phyloP scores from a whole-genome alignment of 2,888 invertebrate species.

The Pyrochroa serraticornis region DNA sequence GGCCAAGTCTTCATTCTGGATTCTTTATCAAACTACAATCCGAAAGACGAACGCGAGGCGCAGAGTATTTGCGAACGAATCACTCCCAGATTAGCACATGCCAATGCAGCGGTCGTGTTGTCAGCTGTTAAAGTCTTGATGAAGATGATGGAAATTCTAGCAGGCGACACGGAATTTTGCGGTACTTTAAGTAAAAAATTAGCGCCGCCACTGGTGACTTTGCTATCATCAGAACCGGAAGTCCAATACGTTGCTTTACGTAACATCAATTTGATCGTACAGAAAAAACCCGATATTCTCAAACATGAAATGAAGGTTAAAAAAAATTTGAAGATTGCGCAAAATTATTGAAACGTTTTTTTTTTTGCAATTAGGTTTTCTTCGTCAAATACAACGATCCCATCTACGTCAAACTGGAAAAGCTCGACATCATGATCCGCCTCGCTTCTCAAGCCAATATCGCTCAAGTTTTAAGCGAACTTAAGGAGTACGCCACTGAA shows the following conservation, averaged over 20 bases:
- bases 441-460: constrained; percentile 98
- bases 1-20: constrained; percentile 98
- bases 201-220: constrained; percentile 97
- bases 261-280: constrained; percentile 98
- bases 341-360: constrained; percentile 4
- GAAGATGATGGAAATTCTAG: constrained; percentile 98
- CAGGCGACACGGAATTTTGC: constrained; percentile 92
- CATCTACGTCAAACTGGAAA: constrained; percentile 98
- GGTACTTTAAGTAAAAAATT: constrained; percentile 93
- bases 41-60: constrained; percentile 96
- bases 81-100: constrained; percentile 96
- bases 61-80: constrained; percentile 98
- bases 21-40: constrained; percentile 95
- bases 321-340: too few relatives aligned
- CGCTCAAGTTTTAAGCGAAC: constrained; percentile 94
- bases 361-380: constrained; percentile 70
- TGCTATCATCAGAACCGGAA: constrained; percentile 97
- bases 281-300: constrained; percentile 97
- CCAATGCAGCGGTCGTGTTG: constrained; percentile 98
- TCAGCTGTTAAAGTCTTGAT: constrained; percentile 98
- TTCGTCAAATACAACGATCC: constrained; percentile 99
- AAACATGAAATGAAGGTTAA: constrained; percentile 97
- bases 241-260: constrained; percentile 98
- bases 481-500: constrained; percentile 99
- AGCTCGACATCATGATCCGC: constrained; percentile 98